Base-by-base conservation (phyloP, 2,113 vertebrate species). In the Albula goreensis region DNA sequence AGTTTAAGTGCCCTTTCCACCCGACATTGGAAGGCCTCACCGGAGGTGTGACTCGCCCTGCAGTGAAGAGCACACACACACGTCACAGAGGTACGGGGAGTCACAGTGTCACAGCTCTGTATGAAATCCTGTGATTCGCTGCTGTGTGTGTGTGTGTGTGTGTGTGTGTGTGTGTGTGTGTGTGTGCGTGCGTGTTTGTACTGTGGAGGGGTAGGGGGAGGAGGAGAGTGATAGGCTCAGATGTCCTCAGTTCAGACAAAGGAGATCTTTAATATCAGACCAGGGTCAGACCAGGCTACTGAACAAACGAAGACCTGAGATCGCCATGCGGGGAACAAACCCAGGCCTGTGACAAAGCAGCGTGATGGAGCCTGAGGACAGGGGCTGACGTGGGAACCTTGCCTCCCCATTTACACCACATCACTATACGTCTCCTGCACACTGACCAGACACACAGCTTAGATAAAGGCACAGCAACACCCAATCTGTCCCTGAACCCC, bases 201-300 rank as follows among this genome's bases (percentile, higher is more conserved):
- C 31, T 41, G 31, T 41, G 31, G 31, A 41, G 31, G 31, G 31
- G 31, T 41, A 41, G 31, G 31, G 31, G 31, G 31, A 41, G 31
- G 31, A 41, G 31, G 31, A 41, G 50, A 22, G 51, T 50, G 78
- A 50, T 31, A 50, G 78, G 41, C 41, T 77, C 77, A 84, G 56
- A 81, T 87, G 86, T 87, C 74, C 78, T 48, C 11, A 60, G 51
- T 15, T 22, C 52, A 84, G 49, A 87, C 86, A 87, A 84, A 22
- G 83, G 50, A 84, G 82, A 56, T 57, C 86, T 87, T 84, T 87
- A 84, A 85, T 25, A 85, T 85, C 50, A 57, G 13, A 80, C 77
- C 50, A 57, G 57, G 85, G 86, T 83, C 82, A 83, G 70, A 31
- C 81, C 53, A 87, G 86, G 81, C 86, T 78, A 83, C 81, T 79